These are phyloP conservation scores for Spialia ferax DNA, from an alignment of 2,888 invertebrate species.

Conservation along the genomic window DNA sequence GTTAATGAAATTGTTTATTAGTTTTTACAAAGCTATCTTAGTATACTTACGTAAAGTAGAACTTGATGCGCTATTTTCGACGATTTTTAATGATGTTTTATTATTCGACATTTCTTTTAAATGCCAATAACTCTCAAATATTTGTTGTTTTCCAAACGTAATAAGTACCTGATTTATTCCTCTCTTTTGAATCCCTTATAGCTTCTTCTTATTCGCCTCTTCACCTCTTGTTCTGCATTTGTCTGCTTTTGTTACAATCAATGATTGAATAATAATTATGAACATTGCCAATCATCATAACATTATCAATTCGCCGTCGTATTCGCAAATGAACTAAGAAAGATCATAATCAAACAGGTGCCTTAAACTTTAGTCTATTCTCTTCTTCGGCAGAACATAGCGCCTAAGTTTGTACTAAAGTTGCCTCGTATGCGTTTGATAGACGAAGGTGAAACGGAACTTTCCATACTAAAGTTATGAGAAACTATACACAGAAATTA, in stretches of 20 bases:
- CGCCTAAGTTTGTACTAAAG: conserved; percentile 13
- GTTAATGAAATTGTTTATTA: neutral
- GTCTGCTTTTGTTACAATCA: no score
- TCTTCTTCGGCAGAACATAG: conserved; percentile 9
- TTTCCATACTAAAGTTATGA: conserved; percentile 29
- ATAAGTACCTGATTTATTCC: no score
- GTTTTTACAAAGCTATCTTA: no score
- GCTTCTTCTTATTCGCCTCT: neutral
- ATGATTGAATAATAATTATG: neutral
- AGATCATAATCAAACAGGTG: neutral
- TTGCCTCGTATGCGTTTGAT: conserved; percentile 30
- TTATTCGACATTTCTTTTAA: no score
- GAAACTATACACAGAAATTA: conserved; percentile 37
- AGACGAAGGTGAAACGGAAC: conserved; percentile 27
- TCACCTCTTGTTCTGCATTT: no score
- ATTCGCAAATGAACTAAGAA: neutral
- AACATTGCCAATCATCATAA: neutral
- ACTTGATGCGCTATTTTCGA: no score
- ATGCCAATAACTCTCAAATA: no score
- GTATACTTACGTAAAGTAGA: no score
- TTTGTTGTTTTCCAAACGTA: no score
- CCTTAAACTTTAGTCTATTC: neutral
- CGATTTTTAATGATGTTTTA: neutral
- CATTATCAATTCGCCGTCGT: neutral
- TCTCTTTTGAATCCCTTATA: no score